Base-by-base conservation (phyloP, 2,797 vertebrate genomes). In the Meda fulgida region DNA sequence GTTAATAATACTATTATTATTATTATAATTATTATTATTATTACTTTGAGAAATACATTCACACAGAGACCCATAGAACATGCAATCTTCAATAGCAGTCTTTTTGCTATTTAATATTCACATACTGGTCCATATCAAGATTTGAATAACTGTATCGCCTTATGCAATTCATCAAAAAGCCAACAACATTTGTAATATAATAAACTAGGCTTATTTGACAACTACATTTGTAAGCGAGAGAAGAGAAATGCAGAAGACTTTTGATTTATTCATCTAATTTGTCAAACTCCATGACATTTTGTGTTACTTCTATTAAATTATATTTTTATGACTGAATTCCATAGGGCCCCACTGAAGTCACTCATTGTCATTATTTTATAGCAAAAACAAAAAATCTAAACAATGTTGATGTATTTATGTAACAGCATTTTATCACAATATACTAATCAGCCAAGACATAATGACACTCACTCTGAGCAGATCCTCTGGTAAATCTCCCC, bases 401-500 rank as follows among this genome's bases (percentile, higher is more conserved):
- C 1, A 26, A 31, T 31, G 46, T 10, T 53, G 34, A 40, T 53
- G 63, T 31, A 11, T 46, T 46, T 38, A 38, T 38, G 1, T 5
- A 21, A 69, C 5, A 23, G 4, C 3, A 36, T 69, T 36, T 36
- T 23, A 48, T 46, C 3, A 72, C 13, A 26, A 72, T 48, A 23
- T 23, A 72, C 23, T 40, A 67, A 29, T 66, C 5, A 31, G 11
- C 21, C n/a, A 48, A 65, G 7, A 65, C 8, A 38, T 46, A 14
- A 46, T 4, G 13, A 29, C 38, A 85, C 96, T 88, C 91, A 99
- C 98, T 93, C 97, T 94, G 46, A 99, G 97, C 89, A 99, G 96
- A 13, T 98, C 98, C 93, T 99, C 98, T 0, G 98, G 98, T 65
- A 99, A 94, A 93, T 99, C 98, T 1, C 98, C 98, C 0, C 98